phyloP scores from a whole-genome alignment of 2,797 vertebrate species.

The Heteromormyrus szaboi region DNA sequence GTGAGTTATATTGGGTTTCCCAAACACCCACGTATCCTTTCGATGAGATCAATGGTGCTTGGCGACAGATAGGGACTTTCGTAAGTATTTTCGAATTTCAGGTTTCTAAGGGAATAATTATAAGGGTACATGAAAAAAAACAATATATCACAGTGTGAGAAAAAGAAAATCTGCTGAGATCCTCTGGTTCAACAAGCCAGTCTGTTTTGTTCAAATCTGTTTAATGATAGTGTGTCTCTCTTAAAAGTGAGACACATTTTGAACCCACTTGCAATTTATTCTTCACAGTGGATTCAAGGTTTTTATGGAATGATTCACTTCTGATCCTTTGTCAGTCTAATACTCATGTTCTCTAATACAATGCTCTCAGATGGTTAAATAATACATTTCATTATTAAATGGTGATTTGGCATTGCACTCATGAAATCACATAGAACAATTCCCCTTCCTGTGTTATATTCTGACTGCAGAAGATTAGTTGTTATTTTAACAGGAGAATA shows the following conservation, averaged over 20 bases:
- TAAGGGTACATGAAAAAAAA: constrained; percentile 71
- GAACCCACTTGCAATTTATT: constrained; percentile 54
- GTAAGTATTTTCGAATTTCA: constrained; percentile 76
- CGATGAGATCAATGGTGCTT: constrained; percentile 71
- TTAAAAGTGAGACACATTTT: constrained; percentile 43
- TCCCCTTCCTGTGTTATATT: not conserved
- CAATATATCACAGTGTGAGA: constrained; percentile 60
- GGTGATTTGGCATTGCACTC: not conserved
- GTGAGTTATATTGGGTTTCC: constrained; percentile 73
- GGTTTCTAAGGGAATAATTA: constrained; percentile 82
- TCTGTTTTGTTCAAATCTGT: constrained; percentile 63
- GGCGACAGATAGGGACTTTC: constrained; percentile 72
- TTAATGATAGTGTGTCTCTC: constrained; percentile 62
- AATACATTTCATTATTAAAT: not conserved
- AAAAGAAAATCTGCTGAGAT: constrained; percentile 57
- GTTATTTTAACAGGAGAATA: not conserved
- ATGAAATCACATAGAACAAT: not conserved
- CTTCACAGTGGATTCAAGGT: constrained; percentile 49
- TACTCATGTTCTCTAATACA: not conserved
- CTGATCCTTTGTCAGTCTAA: constrained; percentile 14
- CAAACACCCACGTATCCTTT: constrained; percentile 72
- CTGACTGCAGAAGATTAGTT: not conserved
- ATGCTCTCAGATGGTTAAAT: not conserved
- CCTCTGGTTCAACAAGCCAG: constrained; percentile 56
- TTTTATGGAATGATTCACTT: constrained; percentile 28